phyloP scores from a whole-genome alignment of 2,888 invertebrate genomes.

The Drosophila picticornis region DNA sequence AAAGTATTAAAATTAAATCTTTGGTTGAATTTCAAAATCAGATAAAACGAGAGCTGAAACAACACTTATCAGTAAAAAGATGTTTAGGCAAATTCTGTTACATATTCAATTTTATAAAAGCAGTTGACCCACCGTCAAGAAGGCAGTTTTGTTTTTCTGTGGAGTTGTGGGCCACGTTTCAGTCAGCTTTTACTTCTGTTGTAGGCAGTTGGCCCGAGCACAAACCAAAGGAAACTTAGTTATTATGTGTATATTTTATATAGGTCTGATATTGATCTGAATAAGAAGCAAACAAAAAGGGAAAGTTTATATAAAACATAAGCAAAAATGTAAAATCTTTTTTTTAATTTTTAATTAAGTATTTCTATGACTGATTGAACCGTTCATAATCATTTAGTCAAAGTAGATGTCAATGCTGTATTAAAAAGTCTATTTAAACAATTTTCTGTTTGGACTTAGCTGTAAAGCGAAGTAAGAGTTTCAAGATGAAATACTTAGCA shows the following conservation, averaged over 20 bases:
- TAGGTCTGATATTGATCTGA: too few relatives aligned
- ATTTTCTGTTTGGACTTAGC: too few relatives aligned
- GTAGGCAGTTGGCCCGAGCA: too few relatives aligned
- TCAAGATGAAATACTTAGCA: neutral
- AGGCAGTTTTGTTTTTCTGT: neutral
- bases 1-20: neutral
- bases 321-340: too few relatives aligned
- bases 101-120: neutral
- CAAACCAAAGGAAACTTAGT: too few relatives aligned
- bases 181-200: too few relatives aligned
- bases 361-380: neutral
- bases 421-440: neutral
- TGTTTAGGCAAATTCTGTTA: neutral
- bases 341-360: neutral
- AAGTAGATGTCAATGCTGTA: neutral
- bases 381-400: neutral
- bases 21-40: neutral
- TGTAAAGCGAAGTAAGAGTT: neutral
- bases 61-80: neutral
- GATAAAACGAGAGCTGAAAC: neutral
- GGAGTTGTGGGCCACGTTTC: conserved; percentile 20
- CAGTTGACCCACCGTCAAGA: too few relatives aligned
- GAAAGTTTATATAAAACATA: too few relatives aligned
- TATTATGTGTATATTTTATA: too few relatives aligned
- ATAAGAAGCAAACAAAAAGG: too few relatives aligned